phyloP scores from a whole-genome alignment of 2,797 vertebrate species.

The Leptodactylus fallax region DNA sequence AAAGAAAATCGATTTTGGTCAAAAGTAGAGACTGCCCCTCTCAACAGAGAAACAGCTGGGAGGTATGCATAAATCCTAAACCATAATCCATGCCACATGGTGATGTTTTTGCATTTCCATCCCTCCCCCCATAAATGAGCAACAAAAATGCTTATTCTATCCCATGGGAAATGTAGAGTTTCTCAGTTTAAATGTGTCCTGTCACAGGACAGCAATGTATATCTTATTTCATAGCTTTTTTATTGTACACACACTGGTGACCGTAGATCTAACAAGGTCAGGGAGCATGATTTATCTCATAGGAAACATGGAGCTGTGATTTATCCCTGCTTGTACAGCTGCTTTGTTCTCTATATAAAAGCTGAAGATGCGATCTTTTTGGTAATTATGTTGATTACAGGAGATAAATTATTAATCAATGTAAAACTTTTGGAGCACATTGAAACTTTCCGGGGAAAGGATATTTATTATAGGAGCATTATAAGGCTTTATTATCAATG shows the following conservation, averaged over 20 bases:
- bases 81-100: too few species aligned
- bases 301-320: constrained; percentile 48
- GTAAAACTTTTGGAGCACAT: constrained; percentile 16
- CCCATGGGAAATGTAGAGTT: constrained; percentile 47
- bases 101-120: background rate
- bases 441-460: constrained; percentile 14
- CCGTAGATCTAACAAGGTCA: constrained; percentile 56
- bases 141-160: constrained; percentile 27
- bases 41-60: background rate
- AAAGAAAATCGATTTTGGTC: background rate
- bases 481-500: constrained; percentile 24
- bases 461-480: background rate
- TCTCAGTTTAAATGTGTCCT: constrained; percentile 40
- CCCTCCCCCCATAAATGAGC: background rate
- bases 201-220: constrained; percentile 49
- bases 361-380: constrained; percentile 31
- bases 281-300: constrained; percentile 58
- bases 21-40: background rate
- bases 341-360: constrained; percentile 17
- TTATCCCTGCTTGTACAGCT: constrained; percentile 29
- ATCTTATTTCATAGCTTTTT: constrained; percentile 46
- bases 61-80: background rate
- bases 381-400: constrained; percentile 38
- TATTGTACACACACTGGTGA: constrained; percentile 44
- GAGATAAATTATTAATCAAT: constrained; percentile 43